Evolutionary conservation across 2,888 invertebrate genomes (phyloP), one percentile per base, ranked within the genome.

Genomic region (Adelphocoris suturalis): DNA sequence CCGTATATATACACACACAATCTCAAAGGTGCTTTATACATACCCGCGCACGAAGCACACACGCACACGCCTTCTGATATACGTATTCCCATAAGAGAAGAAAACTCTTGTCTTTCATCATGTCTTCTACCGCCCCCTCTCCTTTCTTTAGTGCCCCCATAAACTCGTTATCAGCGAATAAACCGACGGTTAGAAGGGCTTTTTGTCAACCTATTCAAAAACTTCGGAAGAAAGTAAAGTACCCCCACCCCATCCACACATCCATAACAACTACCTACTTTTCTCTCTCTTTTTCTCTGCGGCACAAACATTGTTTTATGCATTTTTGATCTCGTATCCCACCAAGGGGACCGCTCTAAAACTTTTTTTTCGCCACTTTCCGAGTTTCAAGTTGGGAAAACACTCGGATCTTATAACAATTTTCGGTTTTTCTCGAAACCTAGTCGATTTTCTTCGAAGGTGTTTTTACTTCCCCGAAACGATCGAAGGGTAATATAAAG

Each of bases 131-230:
- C 61, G 1, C 19, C 19, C 13, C 19, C 61, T 16, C 57, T 9
- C 4, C 61, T 13, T 11, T 23, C 19, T 61, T 61, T 19, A 23
- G 3, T n/a, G 19, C 19, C 61, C 19, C 61, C 13, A 16, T 61
- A 61, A 61, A 61, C 61, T 61, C 61, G 61, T 61, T 61, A 61
- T 61, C 61, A 61, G 61, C n/a, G 61, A 61, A 61, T 61, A 19
- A 61, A 61, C 61, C 61, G 61, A 61, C 61, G 61, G 13, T 12
- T 19, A 13, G 57, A 19, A 61, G n/a, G 61, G 61, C 61, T 61
- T n/a, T 61, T 61, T 61, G 19, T 61, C 61, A 61, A 61, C 61
- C 61, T 4, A 61, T 61, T 61, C 61, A 61, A 61, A 61, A 61
- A 57, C 57, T 57, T 57, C 13, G 57, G 57, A 57, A 16, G 12